phyloP scores from a whole-genome alignment of 2,888 invertebrate genomes.

The Neria commutata region DNA sequence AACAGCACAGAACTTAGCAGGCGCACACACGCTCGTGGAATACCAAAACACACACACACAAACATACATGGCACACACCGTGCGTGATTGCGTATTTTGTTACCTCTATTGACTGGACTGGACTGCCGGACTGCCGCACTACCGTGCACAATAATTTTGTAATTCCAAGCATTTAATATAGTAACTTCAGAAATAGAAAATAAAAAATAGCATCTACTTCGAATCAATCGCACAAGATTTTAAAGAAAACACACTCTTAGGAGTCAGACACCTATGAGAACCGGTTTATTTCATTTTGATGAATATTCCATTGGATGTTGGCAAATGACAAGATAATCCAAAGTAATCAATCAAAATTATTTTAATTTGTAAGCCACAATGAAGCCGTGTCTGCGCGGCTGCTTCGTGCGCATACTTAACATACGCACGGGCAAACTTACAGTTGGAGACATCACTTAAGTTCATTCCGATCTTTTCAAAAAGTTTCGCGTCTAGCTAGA shows the following conservation, averaged over 20 bases:
- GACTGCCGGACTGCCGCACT: too few relatives aligned
- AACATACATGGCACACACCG: too few relatives aligned
- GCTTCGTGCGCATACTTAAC: too few relatives aligned
- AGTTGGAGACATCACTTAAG: too few relatives aligned
- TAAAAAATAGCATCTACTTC: constrained; percentile 3
- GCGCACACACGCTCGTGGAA: background rate
- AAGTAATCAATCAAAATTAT: constrained; percentile 60
- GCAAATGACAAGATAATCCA: constrained; percentile 60
- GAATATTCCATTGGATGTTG: constrained; percentile 58
- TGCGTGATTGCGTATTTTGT: too few relatives aligned
- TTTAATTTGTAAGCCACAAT: constrained; percentile 55
- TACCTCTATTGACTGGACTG: too few relatives aligned
- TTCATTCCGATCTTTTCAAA: too few relatives aligned
- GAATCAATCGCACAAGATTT: constrained; percentile 35
- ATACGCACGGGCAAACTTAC: too few relatives aligned
- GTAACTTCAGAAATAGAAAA: constrained; percentile 4
- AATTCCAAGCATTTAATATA: constrained; percentile 25
- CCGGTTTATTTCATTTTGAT: constrained; percentile 52
- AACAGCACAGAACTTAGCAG: background rate
- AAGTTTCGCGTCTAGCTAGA: too few relatives aligned
- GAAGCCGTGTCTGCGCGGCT: constrained; percentile 40
- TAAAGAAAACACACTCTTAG: constrained; percentile 23
- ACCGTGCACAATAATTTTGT: constrained; percentile 31
- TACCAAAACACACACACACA: constrained; percentile 9
- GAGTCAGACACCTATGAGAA: constrained; percentile 36